phyloP scores from a whole-genome alignment of 2,797 vertebrate genomes.

The Neoniphon sammara region DNA sequence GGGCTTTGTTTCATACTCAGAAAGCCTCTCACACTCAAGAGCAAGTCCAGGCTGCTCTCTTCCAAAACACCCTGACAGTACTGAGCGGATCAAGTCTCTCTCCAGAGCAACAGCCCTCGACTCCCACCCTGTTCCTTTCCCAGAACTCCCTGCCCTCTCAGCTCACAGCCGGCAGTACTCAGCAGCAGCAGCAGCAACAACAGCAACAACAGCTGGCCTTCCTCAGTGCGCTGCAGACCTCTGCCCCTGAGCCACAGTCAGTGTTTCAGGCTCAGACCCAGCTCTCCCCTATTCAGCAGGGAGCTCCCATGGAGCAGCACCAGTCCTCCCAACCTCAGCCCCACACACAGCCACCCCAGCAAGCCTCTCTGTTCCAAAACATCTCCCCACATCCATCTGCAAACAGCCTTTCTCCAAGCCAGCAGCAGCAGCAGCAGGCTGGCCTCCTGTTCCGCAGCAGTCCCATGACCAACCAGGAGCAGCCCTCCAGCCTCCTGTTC shows the following conservation, averaged over 20 bases:
- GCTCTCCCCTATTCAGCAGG: conserved; percentile 90
- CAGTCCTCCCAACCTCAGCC: conserved; percentile 78
- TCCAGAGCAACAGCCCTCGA: conserved; percentile 87
- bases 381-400: conserved; percentile 79
- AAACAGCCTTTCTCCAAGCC: conserved; percentile 76
- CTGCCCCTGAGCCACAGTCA: conserved; percentile 87
- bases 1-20: conserved; percentile 89
- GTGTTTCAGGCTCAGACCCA: conserved; percentile 91
- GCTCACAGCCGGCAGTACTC: conserved; percentile 86
- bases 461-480: conserved; percentile 85
- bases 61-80: conserved; percentile 90
- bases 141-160: conserved; percentile 86
- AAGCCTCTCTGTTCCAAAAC: conserved; percentile 80
- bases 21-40: conserved; percentile 88
- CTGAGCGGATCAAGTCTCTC: conserved; percentile 86
- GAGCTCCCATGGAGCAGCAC: conserved; percentile 84
- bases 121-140: conserved; percentile 89
- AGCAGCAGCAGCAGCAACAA: conserved; percentile 88
- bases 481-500: conserved; percentile 87
- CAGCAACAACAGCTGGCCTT: conserved; percentile 86
- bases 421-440: conserved; percentile 83
- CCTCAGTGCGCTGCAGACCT: conserved; percentile 89
- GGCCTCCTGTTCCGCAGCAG: conserved; percentile 89
- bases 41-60: conserved; percentile 91
- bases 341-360: conserved; percentile 75